phyloP scores from a whole-genome alignment of 2,888 invertebrate species.

The Hybos culiciformis region DNA sequence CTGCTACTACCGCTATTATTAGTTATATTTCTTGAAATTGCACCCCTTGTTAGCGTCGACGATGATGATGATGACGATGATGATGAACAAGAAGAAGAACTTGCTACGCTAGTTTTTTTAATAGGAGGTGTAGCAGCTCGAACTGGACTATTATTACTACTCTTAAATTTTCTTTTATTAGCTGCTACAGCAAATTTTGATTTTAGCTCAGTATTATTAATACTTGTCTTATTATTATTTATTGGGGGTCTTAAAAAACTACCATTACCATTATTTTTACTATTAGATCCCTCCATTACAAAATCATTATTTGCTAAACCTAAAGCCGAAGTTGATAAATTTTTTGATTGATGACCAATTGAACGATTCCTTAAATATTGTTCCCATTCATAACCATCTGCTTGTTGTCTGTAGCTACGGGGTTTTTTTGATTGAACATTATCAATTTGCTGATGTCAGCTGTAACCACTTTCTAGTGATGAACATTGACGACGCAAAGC shows the following conservation, averaged over 20 bases:
- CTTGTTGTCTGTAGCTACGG: not conserved
- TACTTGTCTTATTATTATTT: not conserved
- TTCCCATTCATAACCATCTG: not conserved
- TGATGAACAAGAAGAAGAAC: too few species aligned
- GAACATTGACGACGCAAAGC: slow-evolving; percentile 21
- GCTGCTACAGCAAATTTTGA: not conserved
- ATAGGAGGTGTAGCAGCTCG: not conserved
- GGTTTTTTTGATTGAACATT: not conserved
- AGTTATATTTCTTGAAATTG: too few species aligned
- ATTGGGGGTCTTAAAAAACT: not conserved
- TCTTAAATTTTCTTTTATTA: not conserved
- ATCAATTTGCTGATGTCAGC: slow-evolving; percentile 13
- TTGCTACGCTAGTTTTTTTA: not conserved
- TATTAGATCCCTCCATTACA: not conserved
- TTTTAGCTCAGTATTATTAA: not conserved
- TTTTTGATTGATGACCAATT: slow-evolving; percentile 6
- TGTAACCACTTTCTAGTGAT: slow-evolving; percentile 5
- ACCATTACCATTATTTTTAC: not conserved
- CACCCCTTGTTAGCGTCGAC: not conserved
- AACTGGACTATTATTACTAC: not conserved
- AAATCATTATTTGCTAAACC: slow-evolving; percentile 1
- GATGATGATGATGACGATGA: not conserved
- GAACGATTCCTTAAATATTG: not conserved
- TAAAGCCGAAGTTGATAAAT: slow-evolving; percentile 7
- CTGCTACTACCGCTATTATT: not conserved